These are phyloP conservation scores for Meiosimyza decipiens DNA, from an alignment of 2,888 invertebrate genomes.

Conservation along the genomic window DNA sequence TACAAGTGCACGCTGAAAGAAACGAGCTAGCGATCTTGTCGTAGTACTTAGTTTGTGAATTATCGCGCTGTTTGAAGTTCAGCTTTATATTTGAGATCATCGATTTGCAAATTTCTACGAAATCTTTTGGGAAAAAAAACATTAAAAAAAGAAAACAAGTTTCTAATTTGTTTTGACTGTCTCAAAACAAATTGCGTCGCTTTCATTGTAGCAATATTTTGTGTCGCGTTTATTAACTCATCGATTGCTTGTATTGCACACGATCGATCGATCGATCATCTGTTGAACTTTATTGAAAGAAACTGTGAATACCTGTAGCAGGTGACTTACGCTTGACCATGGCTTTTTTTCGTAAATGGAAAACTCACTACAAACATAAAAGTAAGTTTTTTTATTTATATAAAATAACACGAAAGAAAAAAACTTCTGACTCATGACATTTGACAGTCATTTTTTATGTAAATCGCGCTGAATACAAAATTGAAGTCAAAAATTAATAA, in stretches of 20 bases:
- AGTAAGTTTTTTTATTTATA: slow-evolving; percentile 48
- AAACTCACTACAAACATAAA: slow-evolving; percentile 56
- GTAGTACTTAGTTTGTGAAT: slow-evolving; percentile 1
- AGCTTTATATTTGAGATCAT: background rate
- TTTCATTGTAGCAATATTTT: too few relatives aligned
- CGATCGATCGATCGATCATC: too few relatives aligned
- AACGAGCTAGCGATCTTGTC: background rate
- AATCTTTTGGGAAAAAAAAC: background rate
- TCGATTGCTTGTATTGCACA: too few relatives aligned
- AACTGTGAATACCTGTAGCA: background rate
- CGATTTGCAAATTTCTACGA: too few relatives aligned
- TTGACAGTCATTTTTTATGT: too few relatives aligned
- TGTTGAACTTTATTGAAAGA: too few relatives aligned
- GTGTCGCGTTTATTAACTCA: too few relatives aligned
- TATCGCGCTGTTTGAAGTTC: slow-evolving; percentile 20
- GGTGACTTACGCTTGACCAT: slow-evolving; percentile 42
- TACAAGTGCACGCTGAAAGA: slow-evolving; percentile 15
- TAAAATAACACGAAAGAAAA: slow-evolving; percentile 5
- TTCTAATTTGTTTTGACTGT: slow-evolving; percentile 22
- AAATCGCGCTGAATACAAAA: too few relatives aligned
- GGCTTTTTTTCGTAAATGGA: slow-evolving; percentile 58
- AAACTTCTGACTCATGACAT: background rate
- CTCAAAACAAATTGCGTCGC: slow-evolving; percentile 15
- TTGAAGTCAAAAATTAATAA: background rate
- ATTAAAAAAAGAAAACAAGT: background rate